These are phyloP conservation scores for Rhadinocentrus ornatus DNA, from an alignment of 2,797 vertebrate genomes.

Conservation along the genomic window DNA sequence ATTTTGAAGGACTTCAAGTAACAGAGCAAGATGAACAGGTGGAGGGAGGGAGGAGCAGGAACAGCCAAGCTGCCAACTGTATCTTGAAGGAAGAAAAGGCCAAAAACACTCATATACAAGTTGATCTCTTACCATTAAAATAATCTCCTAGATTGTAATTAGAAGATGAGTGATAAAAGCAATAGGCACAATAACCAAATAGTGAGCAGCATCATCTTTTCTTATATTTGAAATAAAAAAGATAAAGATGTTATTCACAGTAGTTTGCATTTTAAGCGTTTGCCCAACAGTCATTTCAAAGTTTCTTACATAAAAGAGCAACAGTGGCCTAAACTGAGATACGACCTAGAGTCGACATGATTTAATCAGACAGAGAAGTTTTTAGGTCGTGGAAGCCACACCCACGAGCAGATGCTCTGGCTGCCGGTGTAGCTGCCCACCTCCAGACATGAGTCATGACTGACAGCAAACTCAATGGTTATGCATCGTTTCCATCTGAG, in stretches of 20 bases:
- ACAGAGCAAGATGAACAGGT: conserved; percentile 40
- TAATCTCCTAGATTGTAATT: not conserved
- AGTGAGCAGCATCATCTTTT: not conserved
- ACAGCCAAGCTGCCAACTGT: conserved; percentile 22
- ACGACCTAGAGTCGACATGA: conserved; percentile 27
- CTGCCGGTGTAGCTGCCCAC: conserved; percentile 59
- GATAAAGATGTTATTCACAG: not conserved
- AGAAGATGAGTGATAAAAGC: not conserved
- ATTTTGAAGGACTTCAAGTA: conserved; percentile 52
- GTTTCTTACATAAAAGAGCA: conserved; percentile 46
- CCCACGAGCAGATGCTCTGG: conserved; percentile 76
- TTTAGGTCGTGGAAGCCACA: conserved; percentile 55
- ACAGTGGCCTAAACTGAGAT: conserved; percentile 27
- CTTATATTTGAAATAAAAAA: too few relatives aligned
- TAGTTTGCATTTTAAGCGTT: not conserved
- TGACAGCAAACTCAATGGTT: conserved; percentile 55
- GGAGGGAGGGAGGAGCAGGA: conserved; percentile 24
- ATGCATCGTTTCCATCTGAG: conserved; percentile 41
- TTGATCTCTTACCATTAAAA: conserved; percentile 11
- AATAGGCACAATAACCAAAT: not conserved
- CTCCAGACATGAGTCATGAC: conserved; percentile 58
- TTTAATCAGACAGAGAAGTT: conserved; percentile 49
- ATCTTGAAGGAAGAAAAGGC: conserved; percentile 20
- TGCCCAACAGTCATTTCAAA: conserved; percentile 26
- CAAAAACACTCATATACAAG: conserved; percentile 29